Conservation (phyloP, 2,113 vertebrate genomes). For the Micromys minutus region DNA sequence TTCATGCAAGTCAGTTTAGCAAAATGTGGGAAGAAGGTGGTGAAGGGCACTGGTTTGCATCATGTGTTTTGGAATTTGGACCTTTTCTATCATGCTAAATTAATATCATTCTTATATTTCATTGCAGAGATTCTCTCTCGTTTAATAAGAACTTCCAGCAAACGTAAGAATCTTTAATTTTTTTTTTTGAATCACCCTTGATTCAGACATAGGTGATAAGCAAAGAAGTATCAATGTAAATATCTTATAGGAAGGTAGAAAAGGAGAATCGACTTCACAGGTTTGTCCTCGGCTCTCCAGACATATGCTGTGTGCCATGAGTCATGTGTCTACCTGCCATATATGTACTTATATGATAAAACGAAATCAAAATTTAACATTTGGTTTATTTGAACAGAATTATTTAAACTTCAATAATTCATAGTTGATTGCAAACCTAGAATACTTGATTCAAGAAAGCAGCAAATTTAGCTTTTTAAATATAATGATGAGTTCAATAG, state of each 20-base stretch:
- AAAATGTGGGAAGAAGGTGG: neutral
- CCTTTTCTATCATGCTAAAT: neutral
- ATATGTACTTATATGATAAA: no score
- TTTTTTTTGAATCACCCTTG: neutral
- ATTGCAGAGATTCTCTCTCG: neutral
- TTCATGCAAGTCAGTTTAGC: neutral
- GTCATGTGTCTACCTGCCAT: no score
- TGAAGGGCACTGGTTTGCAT: neutral
- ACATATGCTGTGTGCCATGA: neutral
- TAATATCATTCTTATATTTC: neutral
- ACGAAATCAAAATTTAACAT: no score
- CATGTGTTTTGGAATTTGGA: neutral
- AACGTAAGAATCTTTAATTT: neutral
- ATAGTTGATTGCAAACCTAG: neutral
- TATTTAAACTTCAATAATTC: neutral
- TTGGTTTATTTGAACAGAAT: neutral
- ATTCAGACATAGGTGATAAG: neutral
- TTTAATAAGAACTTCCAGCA: neutral
- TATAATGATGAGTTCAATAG: neutral
- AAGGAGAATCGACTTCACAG: neutral
- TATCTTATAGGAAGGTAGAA: no score
- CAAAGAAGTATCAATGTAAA: neutral
- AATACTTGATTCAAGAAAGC: neutral
- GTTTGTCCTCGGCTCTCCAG: neutral
- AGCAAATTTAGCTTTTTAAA: slow-evolving; percentile 35